A percentile compares a stretch with the other conserved stretches of the same genome.
These are phyloP conservation scores for Rhinichthys klamathensis DNA, from an alignment of 2,113 vertebrate genomes.

Conservation along the genomic window DNA sequence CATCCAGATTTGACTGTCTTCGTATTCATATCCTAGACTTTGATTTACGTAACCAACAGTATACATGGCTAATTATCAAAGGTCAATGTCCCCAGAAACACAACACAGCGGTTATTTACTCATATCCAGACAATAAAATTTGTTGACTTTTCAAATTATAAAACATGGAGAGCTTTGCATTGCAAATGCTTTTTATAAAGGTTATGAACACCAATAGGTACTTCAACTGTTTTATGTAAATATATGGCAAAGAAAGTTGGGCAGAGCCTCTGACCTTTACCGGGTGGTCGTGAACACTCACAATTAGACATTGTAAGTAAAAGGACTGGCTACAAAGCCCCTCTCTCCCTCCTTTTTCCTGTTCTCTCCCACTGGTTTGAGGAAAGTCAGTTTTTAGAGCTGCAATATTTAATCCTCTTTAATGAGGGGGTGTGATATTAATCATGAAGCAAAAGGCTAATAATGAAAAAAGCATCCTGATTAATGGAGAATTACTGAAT, in stretches of 20 bases:
- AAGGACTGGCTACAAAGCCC: background rate
- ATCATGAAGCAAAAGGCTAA: constrained; percentile 50
- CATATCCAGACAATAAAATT: background rate
- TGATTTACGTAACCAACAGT: constrained; percentile 17
- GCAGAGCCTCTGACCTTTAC: constrained; percentile 16
- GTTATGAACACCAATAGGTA: background rate
- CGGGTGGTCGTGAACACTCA: background rate
- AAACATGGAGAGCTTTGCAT: background rate
- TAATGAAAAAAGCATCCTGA: constrained; percentile 50
- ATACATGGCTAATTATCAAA: constrained; percentile 32
- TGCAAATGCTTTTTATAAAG: background rate
- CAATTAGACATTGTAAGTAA: background rate
- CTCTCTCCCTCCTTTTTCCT: background rate
- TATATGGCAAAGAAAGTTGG: background rate
- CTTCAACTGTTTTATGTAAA: constrained; percentile 25
- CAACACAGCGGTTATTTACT: constrained; percentile 24
- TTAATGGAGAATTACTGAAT: constrained; percentile 49
- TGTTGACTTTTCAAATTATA: background rate
- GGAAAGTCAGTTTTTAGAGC: constrained; percentile 33
- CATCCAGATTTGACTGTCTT: constrained; percentile 36
- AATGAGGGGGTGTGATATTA: constrained; percentile 51
- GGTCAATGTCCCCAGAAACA: constrained; percentile 15
- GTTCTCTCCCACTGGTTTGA: background rate
- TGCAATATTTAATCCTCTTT: constrained; percentile 46
- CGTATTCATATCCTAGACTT: background rate